Percentiles rank a stretch among this genome's conserved stretches.
Conservation (phyloP, 2,888 invertebrate species). For the Tetranychus piercei region DNA sequence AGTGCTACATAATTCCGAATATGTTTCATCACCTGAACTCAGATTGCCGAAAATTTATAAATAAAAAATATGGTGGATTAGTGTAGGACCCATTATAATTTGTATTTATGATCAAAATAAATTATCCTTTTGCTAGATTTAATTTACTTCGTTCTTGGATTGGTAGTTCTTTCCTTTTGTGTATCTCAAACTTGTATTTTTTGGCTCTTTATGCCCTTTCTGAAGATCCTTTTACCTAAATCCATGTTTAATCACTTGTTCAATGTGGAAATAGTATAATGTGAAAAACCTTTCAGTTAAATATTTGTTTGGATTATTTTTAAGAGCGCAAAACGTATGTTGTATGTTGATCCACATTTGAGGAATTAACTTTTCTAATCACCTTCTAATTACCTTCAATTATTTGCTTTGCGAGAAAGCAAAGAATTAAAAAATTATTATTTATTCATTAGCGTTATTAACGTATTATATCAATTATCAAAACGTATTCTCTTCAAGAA, state of each 20-base stretch:
- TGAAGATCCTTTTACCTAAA: conserved; percentile 70
- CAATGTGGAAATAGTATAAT: conserved; percentile 45
- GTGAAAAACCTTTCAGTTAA: conserved; percentile 49
- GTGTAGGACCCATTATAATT: too few species aligned
- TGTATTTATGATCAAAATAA: too few species aligned
- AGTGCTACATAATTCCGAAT: too few species aligned
- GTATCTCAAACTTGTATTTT: not conserved
- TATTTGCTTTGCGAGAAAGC: conserved; percentile 36
- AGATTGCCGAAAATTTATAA: too few species aligned
- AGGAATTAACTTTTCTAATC: conserved; percentile 52
- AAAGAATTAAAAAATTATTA: too few species aligned
- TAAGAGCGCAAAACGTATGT: conserved; percentile 69
- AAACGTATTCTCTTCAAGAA: too few species aligned
- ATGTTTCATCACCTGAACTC: too few species aligned
- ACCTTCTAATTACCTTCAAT: conserved; percentile 67
- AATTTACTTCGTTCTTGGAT: not conserved
- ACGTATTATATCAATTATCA: too few species aligned
- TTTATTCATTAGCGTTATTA: too few species aligned
- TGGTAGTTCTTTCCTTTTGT: not conserved
- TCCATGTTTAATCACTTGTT: conserved; percentile 55
- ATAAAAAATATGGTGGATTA: too few species aligned
- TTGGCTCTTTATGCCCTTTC: conserved; percentile 46
- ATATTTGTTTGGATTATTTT: conserved; percentile 58
- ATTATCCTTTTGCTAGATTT: not conserved
- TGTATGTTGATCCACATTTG: conserved; percentile 69